Evolutionary conservation across 2,888 invertebrate species (phyloP).

Genomic region (Drosophila bunnanda): DNA sequence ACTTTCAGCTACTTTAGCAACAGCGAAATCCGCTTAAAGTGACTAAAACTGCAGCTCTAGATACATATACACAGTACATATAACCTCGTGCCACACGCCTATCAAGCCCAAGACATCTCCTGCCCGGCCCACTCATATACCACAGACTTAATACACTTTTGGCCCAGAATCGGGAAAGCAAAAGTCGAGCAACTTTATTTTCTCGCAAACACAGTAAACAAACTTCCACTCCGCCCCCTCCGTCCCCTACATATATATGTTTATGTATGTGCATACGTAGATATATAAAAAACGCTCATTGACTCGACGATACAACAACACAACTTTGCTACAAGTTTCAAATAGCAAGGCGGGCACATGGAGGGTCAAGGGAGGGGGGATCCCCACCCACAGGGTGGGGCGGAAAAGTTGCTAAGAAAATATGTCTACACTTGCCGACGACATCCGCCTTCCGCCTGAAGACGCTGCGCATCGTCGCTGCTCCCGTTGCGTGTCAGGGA

Average conservation of each 20-base stretch:
- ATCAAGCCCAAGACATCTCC: constrained; percentile 8
- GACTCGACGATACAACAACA: constrained; percentile 69
- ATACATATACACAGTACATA: background rate
- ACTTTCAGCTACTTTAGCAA: constrained; percentile 46
- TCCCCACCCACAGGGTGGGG: background rate
- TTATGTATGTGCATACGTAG: background rate
- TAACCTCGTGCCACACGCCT: constrained; percentile 2
- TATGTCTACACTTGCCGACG: constrained; percentile 74
- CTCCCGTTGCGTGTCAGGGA: constrained; percentile 38
- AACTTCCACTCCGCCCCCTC: constrained; percentile 41
- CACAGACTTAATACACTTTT: constrained; percentile 59
- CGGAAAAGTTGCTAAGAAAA: constrained; percentile 68
- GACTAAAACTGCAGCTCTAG: constrained; percentile 36
- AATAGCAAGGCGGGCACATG: constrained; percentile 7
- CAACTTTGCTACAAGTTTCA: constrained; percentile 55
- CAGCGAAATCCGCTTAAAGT: constrained; percentile 60
- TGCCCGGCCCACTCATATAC: constrained; percentile 16
- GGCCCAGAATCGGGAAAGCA: constrained; percentile 53
- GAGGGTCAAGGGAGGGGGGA: background rate
- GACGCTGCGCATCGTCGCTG: constrained; percentile 32
- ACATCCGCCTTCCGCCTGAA: constrained; percentile 69
- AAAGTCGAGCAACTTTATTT: constrained; percentile 73
- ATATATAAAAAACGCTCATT: constrained; percentile 58
- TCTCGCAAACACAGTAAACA: constrained; percentile 60
- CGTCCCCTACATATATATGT: background rate